A percentile compares a stretch with the other conserved stretches of the same genome.
phyloP scores from a whole-genome alignment of 1,140 invertebrate species.

The Belonocnema kinseyi region DNA sequence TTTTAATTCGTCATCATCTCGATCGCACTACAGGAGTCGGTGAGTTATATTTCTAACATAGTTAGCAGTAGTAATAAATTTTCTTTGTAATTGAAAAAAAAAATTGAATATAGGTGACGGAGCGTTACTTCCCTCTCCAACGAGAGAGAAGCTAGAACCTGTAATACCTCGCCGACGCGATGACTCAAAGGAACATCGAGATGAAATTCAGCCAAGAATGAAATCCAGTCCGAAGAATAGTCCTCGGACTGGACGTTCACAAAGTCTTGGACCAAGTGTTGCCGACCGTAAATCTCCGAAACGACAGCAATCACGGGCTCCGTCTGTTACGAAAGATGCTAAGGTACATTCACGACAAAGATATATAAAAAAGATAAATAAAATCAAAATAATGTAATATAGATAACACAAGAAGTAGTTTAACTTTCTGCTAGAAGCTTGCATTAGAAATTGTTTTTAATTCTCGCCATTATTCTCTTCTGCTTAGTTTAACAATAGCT shows the following conservation, averaged over 20 bases:
- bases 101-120: slow-evolving; percentile 71
- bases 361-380: neutral
- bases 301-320: slow-evolving; percentile 77
- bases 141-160: slow-evolving; percentile 83
- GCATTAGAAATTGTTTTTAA: no score
- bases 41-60: slow-evolving; percentile 61
- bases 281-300: slow-evolving; percentile 84
- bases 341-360: slow-evolving; percentile 61
- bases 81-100: slow-evolving; percentile 1
- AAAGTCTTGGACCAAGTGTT: slow-evolving; percentile 81
- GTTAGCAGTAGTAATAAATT: neutral
- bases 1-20: slow-evolving; percentile 82
- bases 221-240: slow-evolving; percentile 83
- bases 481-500: no score
- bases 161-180: slow-evolving; percentile 81
- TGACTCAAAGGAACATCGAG: slow-evolving; percentile 72
- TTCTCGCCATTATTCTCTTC: no score
- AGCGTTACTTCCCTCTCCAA: slow-evolving; percentile 81
- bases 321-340: slow-evolving; percentile 78
- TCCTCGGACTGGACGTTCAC: slow-evolving; percentile 79
- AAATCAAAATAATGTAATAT: no score
- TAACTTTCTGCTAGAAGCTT: no score
- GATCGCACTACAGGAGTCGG: slow-evolving; percentile 82
- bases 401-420: no score
- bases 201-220: slow-evolving; percentile 67